A percentile compares a stretch with the other conserved stretches of the same genome.
These are phyloP conservation scores for Cyclophora punctaria DNA, from an alignment of 2,888 invertebrate species.

Conservation along the genomic window DNA sequence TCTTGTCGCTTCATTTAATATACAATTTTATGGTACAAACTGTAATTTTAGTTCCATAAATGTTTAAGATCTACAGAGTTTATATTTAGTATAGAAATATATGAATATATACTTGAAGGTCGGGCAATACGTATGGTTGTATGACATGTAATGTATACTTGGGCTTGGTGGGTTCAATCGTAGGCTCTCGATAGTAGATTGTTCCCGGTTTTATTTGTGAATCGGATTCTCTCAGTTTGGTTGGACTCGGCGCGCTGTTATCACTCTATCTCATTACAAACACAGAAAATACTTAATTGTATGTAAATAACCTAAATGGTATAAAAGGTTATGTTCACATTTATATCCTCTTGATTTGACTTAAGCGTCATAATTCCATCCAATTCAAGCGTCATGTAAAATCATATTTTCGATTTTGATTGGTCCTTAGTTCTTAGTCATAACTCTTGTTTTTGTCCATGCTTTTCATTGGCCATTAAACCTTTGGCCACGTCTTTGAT, in stretches of 20 bases:
- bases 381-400: not conserved
- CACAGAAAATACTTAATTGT: not conserved
- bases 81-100: slow-evolving; percentile 50
- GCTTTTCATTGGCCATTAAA: too few relatives aligned
- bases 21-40: slow-evolving; percentile 67
- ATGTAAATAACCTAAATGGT: too few relatives aligned
- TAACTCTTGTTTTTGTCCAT: too few relatives aligned
- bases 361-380: too few relatives aligned
- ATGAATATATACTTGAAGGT: slow-evolving; percentile 20
- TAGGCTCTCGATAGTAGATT: slow-evolving; percentile 39
- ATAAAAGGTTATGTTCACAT: too few relatives aligned
- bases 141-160: too few relatives aligned
- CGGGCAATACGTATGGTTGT: too few relatives aligned
- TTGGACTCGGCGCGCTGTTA: slow-evolving; percentile 24
- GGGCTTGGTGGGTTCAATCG: slow-evolving; percentile 28
- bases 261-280: not conserved
- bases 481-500: too few relatives aligned
- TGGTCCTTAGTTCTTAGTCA: not conserved
- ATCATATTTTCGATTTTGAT: not conserved
- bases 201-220: slow-evolving; percentile 25
- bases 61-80: slow-evolving; percentile 65
- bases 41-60: slow-evolving; percentile 70
- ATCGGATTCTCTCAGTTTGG: slow-evolving; percentile 25
- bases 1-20: slow-evolving; percentile 54
- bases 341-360: too few relatives aligned